A percentile compares a stretch with the other conserved stretches of the same genome.
Evolutionary conservation across 2,113 vertebrate species (phyloP).

Genomic region (Ctenodactylus gundi): DNA sequence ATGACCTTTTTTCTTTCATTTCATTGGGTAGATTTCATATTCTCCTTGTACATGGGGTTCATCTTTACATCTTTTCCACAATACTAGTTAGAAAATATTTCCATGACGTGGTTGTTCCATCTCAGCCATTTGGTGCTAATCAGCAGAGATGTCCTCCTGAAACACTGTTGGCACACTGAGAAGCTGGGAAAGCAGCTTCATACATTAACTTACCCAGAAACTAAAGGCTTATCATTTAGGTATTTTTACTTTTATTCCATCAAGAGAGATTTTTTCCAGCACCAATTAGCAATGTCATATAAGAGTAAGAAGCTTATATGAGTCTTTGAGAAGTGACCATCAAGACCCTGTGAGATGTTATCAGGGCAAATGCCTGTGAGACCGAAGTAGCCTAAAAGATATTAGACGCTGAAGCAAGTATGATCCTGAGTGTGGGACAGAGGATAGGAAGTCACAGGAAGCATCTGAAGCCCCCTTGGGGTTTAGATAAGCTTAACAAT

Average conservation of each 20-base stretch:
- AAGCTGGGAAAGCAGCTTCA: neutral
- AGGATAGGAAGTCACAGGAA: neutral
- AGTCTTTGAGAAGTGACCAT: neutral
- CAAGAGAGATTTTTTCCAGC: neutral
- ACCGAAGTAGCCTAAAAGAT: neutral
- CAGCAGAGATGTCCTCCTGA: neutral
- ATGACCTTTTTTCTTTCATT: constrained; percentile 37
- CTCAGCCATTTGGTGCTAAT: neutral
- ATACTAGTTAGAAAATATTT: neutral
- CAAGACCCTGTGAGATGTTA: neutral
- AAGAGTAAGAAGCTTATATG: neutral
- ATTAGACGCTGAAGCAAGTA: neutral
- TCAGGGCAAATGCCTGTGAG: neutral
- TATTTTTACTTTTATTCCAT: too few species aligned
- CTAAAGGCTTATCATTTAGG: neutral
- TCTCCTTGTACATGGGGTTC: neutral
- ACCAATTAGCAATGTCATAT: neutral
- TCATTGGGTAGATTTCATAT: constrained; percentile 10
- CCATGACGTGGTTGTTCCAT: neutral
- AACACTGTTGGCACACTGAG: neutral
- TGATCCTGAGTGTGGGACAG: neutral
- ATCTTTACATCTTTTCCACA: neutral
- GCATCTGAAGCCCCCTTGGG: neutral
- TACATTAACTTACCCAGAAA: neutral
- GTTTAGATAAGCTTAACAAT: too few species aligned